phyloP scores from a whole-genome alignment of 2,113 vertebrate genomes.

The Chionodraco myersi region DNA sequence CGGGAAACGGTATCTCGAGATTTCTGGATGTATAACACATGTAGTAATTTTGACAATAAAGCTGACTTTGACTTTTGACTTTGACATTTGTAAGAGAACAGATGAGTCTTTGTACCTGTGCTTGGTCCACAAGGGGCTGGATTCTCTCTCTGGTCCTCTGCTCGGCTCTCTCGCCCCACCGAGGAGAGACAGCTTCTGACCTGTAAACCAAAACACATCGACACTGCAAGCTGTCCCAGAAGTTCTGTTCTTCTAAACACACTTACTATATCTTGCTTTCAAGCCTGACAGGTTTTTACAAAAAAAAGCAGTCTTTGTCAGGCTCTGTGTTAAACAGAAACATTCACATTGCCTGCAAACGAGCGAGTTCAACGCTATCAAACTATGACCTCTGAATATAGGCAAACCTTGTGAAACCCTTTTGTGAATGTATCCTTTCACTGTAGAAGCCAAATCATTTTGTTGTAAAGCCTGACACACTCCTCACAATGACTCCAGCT shows the following conservation, averaged over 20 bases:
- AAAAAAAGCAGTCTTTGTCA: neutral
- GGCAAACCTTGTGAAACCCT: neutral
- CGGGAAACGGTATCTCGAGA: too few relatives aligned
- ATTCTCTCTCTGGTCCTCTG: constrained; percentile 61
- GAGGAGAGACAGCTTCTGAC: constrained; percentile 70
- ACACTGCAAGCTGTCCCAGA: constrained; percentile 36
- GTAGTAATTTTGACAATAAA: too few relatives aligned
- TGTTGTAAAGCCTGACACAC: neutral
- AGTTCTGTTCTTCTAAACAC: neutral
- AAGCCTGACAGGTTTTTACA: neutral
- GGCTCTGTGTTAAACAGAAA: neutral
- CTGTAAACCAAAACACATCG: constrained; percentile 72
- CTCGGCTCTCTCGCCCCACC: constrained; percentile 74
- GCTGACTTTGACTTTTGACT: too few relatives aligned
- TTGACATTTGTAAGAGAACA: neutral
- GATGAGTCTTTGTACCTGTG: constrained; percentile 75
- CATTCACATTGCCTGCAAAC: constrained; percentile 6
- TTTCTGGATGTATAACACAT: too few relatives aligned
- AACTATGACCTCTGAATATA: neutral
- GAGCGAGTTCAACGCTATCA: neutral
- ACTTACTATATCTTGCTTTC: neutral
- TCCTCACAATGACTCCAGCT: neutral
- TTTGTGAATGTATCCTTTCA: neutral
- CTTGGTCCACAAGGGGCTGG: constrained; percentile 72
- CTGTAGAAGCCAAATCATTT: neutral